Percentiles rank a stretch among this genome's conserved stretches.
These are phyloP conservation scores for Phyllopteryx taeniolatus DNA, from an alignment of 2,113 vertebrate species.

Conservation along the genomic window DNA sequence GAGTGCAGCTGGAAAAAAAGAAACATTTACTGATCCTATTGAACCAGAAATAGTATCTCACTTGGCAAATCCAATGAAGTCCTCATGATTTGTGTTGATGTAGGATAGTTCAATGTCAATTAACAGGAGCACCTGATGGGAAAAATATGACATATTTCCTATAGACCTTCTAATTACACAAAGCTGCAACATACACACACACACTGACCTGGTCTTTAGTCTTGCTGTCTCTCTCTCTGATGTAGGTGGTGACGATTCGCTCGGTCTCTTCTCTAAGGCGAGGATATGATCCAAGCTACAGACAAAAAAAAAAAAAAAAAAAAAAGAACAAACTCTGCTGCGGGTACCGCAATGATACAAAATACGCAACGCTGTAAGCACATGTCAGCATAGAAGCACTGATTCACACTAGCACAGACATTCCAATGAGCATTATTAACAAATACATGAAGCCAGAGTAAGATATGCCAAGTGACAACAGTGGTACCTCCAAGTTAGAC, in stretches of 20 bases:
- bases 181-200: conserved; percentile 1
- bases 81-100: conserved; percentile 98
- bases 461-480: conserved; percentile 27
- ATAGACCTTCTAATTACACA: neutral
- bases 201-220: conserved; percentile 92
- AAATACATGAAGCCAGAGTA: conserved; percentile 1
- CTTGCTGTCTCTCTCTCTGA: conserved; percentile 88
- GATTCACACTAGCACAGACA: neutral
- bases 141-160: conserved; percentile 6
- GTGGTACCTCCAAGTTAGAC: neutral
- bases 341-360: conserved; percentile 31
- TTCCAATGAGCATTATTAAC: neutral
- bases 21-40: neutral
- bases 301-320: conserved; percentile 31
- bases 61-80: conserved; percentile 98
- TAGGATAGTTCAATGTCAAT: conserved; percentile 98
- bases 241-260: conserved; percentile 88
- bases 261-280: conserved; percentile 90
- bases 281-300: conserved; percentile 87
- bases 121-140: conserved; percentile 84
- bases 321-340: conserved; percentile 36
- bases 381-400: neutral
- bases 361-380: conserved; percentile 20
- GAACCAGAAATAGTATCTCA: conserved; percentile 59
- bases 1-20: neutral